Base-by-base conservation (phyloP, 2,113 vertebrate genomes). In the Corydoras sp. region DNA sequence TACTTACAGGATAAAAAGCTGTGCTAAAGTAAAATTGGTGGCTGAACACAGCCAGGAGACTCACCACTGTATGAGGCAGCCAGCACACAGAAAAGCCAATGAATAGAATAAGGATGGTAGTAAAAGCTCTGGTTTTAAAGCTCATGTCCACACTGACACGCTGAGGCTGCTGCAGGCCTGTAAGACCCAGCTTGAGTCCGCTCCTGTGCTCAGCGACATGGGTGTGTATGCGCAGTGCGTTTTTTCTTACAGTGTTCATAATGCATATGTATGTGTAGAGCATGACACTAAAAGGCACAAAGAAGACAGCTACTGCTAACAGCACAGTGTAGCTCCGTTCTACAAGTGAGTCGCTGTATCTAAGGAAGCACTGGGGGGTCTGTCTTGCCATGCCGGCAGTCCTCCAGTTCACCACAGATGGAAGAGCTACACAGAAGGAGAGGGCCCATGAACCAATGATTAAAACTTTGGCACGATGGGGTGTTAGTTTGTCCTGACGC, bases 401-500 rank as follows among this genome's bases (percentile, higher is more conserved):
- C 14, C 86, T 85, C 90, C 91, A 88, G 29, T 91, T 89, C 0
- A 87, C 82, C 9, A 91, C 79, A 0, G 87, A 91, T 0, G 90
- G 91, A 13, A 91, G 86, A 0, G 90, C 86, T 76, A 92, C 18
- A 0, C 88, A 93, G 31, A 95, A 88, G 3, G 93, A 94, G 76
- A 95, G 79, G 30, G 83, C 81, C 94, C 93, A 96, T 0, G 92
- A 92, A 0, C 86, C 79, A 0, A 68, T 83, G 0, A 92, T 92
- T 79, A 90, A 81, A 56, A 87, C 80, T 81, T 93, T 93, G 18
- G 91, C 91, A 69, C 86, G 65, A 73, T 87, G 86, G 0, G 93
- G 91, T 7, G 91, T 95, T 82, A 94, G 83, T 82, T 89, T 88
- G 85, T 94, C 94, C 85, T 93, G 93, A 69, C 89, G 88, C 81